Base-by-base conservation (phyloP, 2,888 invertebrate genomes). In the Drosophila helvetica region DNA sequence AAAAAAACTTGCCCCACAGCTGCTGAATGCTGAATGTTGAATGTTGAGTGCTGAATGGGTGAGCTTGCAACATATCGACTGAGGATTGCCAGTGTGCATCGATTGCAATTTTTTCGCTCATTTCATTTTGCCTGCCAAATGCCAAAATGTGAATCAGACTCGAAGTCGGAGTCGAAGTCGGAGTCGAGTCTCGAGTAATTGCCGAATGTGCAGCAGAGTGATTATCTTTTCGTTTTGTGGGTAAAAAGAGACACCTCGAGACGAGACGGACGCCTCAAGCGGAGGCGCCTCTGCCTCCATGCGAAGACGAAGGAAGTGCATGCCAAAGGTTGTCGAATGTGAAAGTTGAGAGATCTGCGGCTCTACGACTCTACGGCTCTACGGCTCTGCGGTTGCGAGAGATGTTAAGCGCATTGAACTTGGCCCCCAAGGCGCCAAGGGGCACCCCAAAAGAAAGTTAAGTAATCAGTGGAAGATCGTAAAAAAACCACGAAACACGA, bases 271-370 rank as follows among this genome's bases (percentile, higher is more conserved):
- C 25, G n/a, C n/a, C 50, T 27, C 19, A 19, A 52, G 45, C 46
- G 43, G 60, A n/a, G 38, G 38, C 38, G 38, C 38, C 38, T 38
- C 42, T 43, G 48, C 22, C 5, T 2, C 30, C 7, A 7, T 7
- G 38, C 38, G 15, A n/a, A n/a, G n/a, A 38, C 15, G 15, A 67
- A 75, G 83, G 80, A 87, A 79, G 75, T 68, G 88, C 63, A 73
- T 68, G 88, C 63, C 74, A 87, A 88, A 83, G 88, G 86, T 84
- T 84, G 65, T 45, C 43, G 58, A 83, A 78, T 78, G 88, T 88
- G 88, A 84, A 84, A 84, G 84, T 84, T 85, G 66, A 67, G 52
- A 38, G 38, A 38, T 38, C 38, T 38, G n/a, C 38, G 38, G 38
- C 15, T 7, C 25, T 25, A 7, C 25, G 25, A 1, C 25, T 25